Percentiles rank a stretch among this genome's conserved stretches.
Evolutionary conservation across 1,140 invertebrate species (phyloP).

Genomic region (Ectropis grisescens): DNA sequence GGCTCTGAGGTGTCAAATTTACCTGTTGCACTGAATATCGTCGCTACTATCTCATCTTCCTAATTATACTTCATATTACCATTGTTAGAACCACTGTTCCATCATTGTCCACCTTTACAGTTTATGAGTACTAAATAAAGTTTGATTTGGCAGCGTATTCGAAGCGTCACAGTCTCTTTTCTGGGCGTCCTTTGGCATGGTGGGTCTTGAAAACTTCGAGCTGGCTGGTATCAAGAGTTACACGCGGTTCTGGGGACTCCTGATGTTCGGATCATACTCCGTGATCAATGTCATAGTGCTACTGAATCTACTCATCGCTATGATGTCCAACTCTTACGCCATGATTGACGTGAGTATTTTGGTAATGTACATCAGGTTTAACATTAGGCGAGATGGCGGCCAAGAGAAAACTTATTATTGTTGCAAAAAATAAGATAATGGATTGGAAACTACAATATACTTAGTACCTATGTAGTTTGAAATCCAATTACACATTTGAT

Average conservation of each 20-base stretch:
- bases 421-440: too few species aligned
- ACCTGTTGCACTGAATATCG: too few species aligned
- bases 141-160: conserved; percentile 86
- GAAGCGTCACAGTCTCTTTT: conserved; percentile 95
- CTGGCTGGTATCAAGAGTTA: conserved; percentile 89
- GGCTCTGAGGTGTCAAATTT: too few species aligned
- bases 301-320: conserved; percentile 95
- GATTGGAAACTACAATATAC: background rate
- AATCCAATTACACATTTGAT: too few species aligned
- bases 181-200: conserved; percentile 94
- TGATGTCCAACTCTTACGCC: conserved; percentile 97
- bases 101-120: too few species aligned
- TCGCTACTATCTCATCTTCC: too few species aligned
- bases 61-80: too few species aligned
- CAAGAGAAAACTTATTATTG: too few species aligned
- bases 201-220: conserved; percentile 89
- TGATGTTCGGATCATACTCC: conserved; percentile 91
- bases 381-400: too few species aligned
- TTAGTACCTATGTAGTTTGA: too few species aligned
- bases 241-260: conserved; percentile 87
- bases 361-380: background rate
- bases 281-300: conserved; percentile 94
- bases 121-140: too few species aligned
- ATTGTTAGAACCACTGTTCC: too few species aligned
- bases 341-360: conserved; percentile 84